A percentile compares a stretch with the other conserved stretches of the same genome.
Conservation (phyloP, 1,140 invertebrate genomes). For the Trinorchestia longiramus region DNA sequence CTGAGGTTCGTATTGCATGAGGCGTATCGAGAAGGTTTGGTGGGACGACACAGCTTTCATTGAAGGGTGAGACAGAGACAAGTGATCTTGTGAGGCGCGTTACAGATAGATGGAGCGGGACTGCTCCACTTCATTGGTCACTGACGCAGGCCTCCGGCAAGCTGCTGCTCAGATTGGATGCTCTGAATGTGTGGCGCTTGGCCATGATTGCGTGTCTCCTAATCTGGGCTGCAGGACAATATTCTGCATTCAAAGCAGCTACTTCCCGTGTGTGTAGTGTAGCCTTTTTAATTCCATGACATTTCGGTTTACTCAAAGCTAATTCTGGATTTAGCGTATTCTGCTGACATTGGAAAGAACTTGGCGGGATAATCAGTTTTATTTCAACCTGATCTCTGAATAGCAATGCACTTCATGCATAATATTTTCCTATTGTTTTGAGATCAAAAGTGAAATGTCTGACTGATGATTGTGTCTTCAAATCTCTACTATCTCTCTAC, state of each 20-base stretch:
- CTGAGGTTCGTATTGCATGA: neutral
- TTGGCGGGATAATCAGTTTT: neutral
- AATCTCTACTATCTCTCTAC: neutral
- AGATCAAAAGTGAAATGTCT: neutral
- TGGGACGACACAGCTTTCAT: slow-evolving; percentile 25
- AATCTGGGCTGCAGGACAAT: neutral
- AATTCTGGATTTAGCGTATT: neutral
- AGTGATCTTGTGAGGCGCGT: slow-evolving; percentile 20
- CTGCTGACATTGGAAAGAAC: neutral
- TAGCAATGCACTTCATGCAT: neutral
- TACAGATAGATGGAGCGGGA: slow-evolving; percentile 30
- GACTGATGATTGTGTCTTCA: neutral
- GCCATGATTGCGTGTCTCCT: neutral
- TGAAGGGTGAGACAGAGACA: slow-evolving; percentile 48
- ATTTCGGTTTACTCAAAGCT: neutral
- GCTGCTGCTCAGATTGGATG: neutral
- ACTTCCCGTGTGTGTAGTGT: neutral
- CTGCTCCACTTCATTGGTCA: slow-evolving; percentile 41
- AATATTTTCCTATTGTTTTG: neutral
- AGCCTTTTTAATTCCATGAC: too few species aligned
- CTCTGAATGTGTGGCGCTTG: neutral
- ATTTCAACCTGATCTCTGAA: neutral
- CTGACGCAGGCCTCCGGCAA: neutral
- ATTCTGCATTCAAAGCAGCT: neutral
- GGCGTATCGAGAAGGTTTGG: slow-evolving; percentile 35